These are phyloP conservation scores for Erythrocebus patas DNA, from an alignment of 2,113 vertebrate species.

Conservation along the genomic window DNA sequence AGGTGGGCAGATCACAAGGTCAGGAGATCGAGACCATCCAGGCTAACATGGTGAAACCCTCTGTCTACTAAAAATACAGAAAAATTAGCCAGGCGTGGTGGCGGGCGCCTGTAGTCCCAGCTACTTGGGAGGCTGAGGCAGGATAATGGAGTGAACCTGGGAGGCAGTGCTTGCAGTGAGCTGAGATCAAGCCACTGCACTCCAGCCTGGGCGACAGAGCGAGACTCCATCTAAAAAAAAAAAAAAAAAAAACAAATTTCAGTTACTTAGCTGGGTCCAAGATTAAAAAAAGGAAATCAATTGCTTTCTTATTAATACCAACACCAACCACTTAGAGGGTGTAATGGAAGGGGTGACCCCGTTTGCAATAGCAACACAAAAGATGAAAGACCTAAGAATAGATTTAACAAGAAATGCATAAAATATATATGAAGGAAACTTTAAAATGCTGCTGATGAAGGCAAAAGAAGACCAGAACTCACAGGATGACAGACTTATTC, in stretches of 20 bases:
- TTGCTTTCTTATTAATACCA: conserved; percentile 36
- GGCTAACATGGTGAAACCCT: too few relatives aligned
- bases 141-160: too few relatives aligned
- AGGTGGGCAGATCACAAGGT: too few relatives aligned
- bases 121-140: too few relatives aligned
- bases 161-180: too few relatives aligned
- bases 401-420: conserved; percentile 26
- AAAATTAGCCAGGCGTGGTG: too few relatives aligned
- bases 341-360: not conserved
- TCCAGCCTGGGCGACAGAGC: too few relatives aligned
- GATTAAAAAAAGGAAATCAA: conserved; percentile 56
- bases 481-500: not conserved
- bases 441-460: not conserved
- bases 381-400: conserved; percentile 31
- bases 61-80: too few relatives aligned
- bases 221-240: too few relatives aligned
- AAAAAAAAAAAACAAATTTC: conserved; percentile 40
- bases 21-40: too few relatives aligned
- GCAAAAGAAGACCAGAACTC: not conserved
- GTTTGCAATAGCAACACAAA: not conserved
- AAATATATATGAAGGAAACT: not conserved
- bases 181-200: too few relatives aligned
- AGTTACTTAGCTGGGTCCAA: conserved; percentile 14
- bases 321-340: not conserved
- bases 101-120: too few relatives aligned